Conservation (phyloP, 2,888 invertebrate species). For the Calameuta pallipes region DNA sequence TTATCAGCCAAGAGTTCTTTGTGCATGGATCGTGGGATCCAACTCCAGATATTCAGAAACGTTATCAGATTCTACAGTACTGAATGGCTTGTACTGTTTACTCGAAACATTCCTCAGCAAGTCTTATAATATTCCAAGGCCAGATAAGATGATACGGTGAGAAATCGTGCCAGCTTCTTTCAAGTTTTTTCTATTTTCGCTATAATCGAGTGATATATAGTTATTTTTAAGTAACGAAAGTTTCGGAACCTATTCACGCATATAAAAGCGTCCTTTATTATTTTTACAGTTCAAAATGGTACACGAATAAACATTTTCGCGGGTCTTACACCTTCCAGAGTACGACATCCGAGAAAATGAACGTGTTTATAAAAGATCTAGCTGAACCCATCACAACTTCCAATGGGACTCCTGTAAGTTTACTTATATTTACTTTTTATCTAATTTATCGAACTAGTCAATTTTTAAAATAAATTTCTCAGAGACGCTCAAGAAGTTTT, state of each 20-base stretch:
- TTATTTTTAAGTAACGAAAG: background rate
- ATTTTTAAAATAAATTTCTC: background rate
- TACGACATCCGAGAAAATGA: conserved; percentile 67
- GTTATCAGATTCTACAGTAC: conserved; percentile 69
- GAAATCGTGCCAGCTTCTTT: background rate
- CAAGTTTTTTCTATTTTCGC: no score
- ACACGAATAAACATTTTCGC: conserved; percentile 74
- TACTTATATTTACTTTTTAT: background rate
- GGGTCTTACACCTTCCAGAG: conserved; percentile 79
- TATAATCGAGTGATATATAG: background rate
- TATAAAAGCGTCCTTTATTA: background rate
- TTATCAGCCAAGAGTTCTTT: conserved; percentile 73
- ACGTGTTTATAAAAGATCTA: conserved; percentile 69
- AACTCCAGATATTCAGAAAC: conserved; percentile 74
- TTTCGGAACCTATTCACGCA: no score
- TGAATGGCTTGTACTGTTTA: conserved; percentile 68
- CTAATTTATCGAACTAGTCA: background rate
- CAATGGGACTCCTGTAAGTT: conserved; percentile 63
- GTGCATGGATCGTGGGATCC: conserved; percentile 78
- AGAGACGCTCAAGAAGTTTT: no score
- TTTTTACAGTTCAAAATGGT: conserved; percentile 76
- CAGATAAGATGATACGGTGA: conserved; percentile 69
- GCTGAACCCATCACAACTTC: conserved; percentile 66
- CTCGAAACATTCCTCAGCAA: conserved; percentile 70
- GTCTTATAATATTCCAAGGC: conserved; percentile 68